Evolutionary conservation across 92 coral and sea anemone genomes (phyloP).

Genomic region (Porites rus): DNA sequence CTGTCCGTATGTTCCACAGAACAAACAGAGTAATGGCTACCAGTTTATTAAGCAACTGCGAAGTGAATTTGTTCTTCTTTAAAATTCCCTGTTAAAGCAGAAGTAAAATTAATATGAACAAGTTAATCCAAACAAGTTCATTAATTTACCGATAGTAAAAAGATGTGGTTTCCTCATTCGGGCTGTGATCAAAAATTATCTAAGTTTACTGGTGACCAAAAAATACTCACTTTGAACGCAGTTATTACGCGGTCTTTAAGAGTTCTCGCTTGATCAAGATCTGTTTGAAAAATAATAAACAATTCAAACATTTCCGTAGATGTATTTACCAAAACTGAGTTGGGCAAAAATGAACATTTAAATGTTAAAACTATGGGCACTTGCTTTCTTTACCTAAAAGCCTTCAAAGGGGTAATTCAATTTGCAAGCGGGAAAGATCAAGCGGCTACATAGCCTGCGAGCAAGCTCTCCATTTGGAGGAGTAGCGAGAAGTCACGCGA

Average conservation of each 20-base stretch:
- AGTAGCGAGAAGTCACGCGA: too few relatives aligned
- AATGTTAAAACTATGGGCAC: too few relatives aligned
- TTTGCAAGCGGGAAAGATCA: too few relatives aligned
- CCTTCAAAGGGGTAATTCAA: too few relatives aligned
- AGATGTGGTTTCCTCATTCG: too few relatives aligned
- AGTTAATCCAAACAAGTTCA: neutral
- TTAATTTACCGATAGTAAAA: too few relatives aligned
- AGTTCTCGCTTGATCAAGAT: conserved; percentile 79
- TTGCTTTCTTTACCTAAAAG: too few relatives aligned
- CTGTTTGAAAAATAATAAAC: conserved; percentile 36
- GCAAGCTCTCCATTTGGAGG: too few relatives aligned
- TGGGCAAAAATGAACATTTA: too few relatives aligned
- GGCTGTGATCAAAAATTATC: too few relatives aligned
- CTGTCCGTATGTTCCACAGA: conserved; percentile 81
- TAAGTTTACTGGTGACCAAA: too few relatives aligned
- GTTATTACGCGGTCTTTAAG: conserved; percentile 72
- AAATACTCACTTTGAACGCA: conserved; percentile 74
- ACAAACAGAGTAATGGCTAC: conserved; percentile 84
- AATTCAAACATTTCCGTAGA: neutral
- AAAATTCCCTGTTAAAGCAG: conserved; percentile 15
- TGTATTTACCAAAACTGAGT: neutral
- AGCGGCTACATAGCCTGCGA: too few relatives aligned
- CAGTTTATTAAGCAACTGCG: conserved; percentile 70
- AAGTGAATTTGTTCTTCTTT: conserved; percentile 25
- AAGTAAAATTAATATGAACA: neutral